Conservation (phyloP, 2,888 invertebrate species). For the Hyppa rectilinea region DNA sequence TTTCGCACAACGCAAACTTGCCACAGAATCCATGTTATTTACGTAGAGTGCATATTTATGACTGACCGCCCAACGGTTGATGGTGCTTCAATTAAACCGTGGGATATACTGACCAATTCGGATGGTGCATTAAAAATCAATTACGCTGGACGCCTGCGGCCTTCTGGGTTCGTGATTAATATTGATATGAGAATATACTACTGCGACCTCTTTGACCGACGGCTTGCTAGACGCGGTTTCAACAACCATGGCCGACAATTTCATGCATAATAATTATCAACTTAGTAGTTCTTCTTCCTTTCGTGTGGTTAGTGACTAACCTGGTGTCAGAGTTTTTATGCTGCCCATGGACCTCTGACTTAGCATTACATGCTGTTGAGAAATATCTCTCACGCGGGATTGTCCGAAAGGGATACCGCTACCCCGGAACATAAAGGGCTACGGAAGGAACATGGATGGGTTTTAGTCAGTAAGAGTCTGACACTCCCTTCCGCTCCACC, state of each 20-base stretch:
- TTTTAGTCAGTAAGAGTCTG: no score
- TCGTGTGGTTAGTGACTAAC: no score
- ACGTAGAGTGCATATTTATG: conserved; percentile 52
- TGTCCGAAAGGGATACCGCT: no score
- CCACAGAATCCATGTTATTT: conserved; percentile 42
- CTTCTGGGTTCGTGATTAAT: conserved; percentile 58
- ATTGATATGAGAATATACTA: conserved; percentile 58
- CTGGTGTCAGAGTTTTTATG: no score
- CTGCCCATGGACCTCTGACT: no score
- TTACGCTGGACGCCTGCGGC: conserved; percentile 57
- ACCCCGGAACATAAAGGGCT: no score
- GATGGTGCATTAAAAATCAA: conserved; percentile 67
- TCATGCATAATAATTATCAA: background rate
- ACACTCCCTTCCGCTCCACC: no score
- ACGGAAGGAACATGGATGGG: no score
- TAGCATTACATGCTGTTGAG: no score
- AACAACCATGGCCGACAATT: background rate
- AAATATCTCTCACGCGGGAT: no score
- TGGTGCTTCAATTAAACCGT: conserved; percentile 58
- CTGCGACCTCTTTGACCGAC: conserved; percentile 48
- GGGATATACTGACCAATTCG: conserved; percentile 54
- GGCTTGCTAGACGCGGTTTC: conserved; percentile 29
- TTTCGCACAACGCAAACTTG: background rate
- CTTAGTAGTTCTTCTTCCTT: no score
- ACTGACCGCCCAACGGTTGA: conserved; percentile 33